phyloP scores from a whole-genome alignment of 2,888 invertebrate species.

The Zygothrica quintamaculata region DNA sequence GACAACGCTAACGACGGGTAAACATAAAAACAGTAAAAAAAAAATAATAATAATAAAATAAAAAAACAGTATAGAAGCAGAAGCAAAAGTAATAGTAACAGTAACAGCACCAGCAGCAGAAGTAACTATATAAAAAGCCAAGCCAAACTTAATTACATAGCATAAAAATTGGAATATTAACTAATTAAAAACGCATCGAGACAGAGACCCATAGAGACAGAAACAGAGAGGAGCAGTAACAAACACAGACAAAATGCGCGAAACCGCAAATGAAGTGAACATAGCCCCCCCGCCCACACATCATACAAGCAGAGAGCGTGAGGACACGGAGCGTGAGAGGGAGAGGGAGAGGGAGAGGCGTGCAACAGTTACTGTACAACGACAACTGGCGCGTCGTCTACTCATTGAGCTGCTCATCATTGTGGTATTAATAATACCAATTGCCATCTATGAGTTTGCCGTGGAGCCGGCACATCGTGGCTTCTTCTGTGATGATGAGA shows the following conservation, averaged over 20 bases:
- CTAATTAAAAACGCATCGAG: conserved; percentile 67
- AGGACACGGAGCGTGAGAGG: conserved; percentile 3
- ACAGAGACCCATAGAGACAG: not conserved
- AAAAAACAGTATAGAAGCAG: not conserved
- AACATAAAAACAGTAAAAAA: conserved; percentile 26
- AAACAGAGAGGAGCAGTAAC: not conserved
- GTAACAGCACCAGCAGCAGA: not conserved
- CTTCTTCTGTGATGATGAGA: conserved; percentile 81
- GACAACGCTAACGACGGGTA: conserved; percentile 44
- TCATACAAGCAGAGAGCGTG: conserved; percentile 7
- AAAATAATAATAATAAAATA: conserved; percentile 24
- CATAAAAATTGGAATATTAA: conserved; percentile 68
- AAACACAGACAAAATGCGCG: conserved; percentile 58
- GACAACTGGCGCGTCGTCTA: conserved; percentile 54
- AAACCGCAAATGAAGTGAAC: conserved; percentile 49
- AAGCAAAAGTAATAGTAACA: not conserved
- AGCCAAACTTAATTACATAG: conserved; percentile 55
- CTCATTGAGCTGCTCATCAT: conserved; percentile 71
- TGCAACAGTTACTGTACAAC: conserved; percentile 33
- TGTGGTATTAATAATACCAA: conserved; percentile 66
- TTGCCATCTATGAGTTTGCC: conserved; percentile 70
- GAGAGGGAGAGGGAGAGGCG: conserved; percentile 17
- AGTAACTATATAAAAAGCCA: conserved; percentile 19
- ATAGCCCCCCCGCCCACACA: conserved; percentile 1
- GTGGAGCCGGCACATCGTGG: conserved; percentile 76